Evolutionary conservation across 2,797 vertebrate species (phyloP), one percentile per base, ranked within the genome.

Genomic region (Danio aesculapii): DNA sequence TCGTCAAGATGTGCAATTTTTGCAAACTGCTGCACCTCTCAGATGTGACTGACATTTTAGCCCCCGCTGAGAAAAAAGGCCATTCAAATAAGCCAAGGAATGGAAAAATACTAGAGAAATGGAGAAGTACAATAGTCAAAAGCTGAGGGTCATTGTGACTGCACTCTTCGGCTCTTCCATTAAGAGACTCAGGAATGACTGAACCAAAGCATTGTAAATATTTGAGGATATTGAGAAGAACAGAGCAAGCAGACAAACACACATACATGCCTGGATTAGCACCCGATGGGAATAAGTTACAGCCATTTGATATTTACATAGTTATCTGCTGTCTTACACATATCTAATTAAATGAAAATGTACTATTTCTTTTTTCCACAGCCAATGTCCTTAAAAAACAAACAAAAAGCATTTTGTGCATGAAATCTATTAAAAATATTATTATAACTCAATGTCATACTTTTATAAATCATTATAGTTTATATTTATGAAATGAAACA

Each of bases 21-120:
- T 43, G 14, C 19, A 6, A 21, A 59, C 12, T 63, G 21, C 30
- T 21, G 49, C 17, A 30, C 47, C 17, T 43, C 8, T 67, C n/a
- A 21, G 44, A 75, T n/a, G 12, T 46, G 41, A 16, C 49, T 43
- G 74, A 76, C n/a, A 11, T 58, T 49, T 39, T 50, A 39, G 39
- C 12, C 43, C 46, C 55, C 12, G 9, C 57, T 49, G 57, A 49
- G 21, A 52, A 41, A 62, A 67, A 43, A 30, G 0, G 52, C 55
- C 16, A 79, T 3, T 62, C 21, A 70, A 77, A 57, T 58, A 46
- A 43, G 30, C 9, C 16, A 61, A 19, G 19, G 75, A 77, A 59
- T 59, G 16, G 11, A 68, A 68, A 47, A 57, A 77, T 17, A 57
- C 53, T 12, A 5, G 39, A 62, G 39, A 41, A 41, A 41, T 41